Evolutionary conservation across 2,888 invertebrate species (phyloP).

Genomic region (Plagodis dolabraria): DNA sequence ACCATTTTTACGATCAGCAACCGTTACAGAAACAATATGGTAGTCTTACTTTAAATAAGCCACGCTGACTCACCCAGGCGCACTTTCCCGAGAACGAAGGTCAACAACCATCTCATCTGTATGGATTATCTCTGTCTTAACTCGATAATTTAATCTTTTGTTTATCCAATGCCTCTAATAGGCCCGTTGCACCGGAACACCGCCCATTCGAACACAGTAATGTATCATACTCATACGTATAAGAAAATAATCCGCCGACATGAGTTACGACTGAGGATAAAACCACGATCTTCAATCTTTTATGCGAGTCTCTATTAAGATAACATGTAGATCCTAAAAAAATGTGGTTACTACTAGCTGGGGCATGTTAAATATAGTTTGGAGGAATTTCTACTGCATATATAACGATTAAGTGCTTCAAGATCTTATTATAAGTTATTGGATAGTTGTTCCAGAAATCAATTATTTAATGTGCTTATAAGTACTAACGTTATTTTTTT

Average conservation of each 20-base stretch:
- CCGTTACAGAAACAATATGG: conserved; percentile 15
- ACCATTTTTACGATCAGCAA: conserved; percentile 8
- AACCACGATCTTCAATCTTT: conserved; percentile 61
- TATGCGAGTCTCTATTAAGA: conserved; percentile 43
- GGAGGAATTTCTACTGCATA: conserved; percentile 15
- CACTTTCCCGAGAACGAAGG: conserved; percentile 65
- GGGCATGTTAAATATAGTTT: conserved; percentile 28
- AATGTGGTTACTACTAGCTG: conserved; percentile 32
- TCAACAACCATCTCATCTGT: conserved; percentile 81
- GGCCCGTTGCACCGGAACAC: conserved; percentile 70
- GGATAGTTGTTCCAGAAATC: conserved; percentile 4
- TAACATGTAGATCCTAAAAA: conserved; percentile 37
- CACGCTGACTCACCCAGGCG: conserved; percentile 51
- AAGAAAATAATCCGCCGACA: conserved; percentile 76
- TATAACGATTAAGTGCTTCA: conserved; percentile 10
- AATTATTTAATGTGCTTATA: not conserved
- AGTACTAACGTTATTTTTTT: too few relatives aligned
- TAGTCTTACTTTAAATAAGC: conserved; percentile 41
- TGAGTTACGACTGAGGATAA: conserved; percentile 69
- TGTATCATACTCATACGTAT: conserved; percentile 75
- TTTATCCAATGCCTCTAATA: conserved; percentile 81
- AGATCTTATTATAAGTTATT: conserved; percentile 6
- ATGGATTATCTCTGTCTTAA: conserved; percentile 80
- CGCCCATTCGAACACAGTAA: conserved; percentile 66
- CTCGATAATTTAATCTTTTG: conserved; percentile 82